phyloP scores from a whole-genome alignment of 2,113 vertebrate species.

The Cathartes aura region DNA sequence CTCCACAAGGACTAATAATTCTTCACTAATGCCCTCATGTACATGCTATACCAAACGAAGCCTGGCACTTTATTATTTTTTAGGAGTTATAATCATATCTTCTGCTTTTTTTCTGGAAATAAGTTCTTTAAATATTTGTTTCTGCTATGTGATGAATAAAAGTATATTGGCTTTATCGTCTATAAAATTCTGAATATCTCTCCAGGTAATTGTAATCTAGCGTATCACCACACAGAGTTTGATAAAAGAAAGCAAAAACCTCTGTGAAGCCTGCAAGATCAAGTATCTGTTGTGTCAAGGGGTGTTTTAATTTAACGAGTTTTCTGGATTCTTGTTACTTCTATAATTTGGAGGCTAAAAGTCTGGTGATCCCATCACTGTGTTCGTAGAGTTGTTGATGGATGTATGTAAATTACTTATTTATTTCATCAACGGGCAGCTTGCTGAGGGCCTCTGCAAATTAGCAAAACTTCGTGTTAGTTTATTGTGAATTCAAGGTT shows the following conservation, averaged over 20 bases:
- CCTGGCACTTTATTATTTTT: neutral
- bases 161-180: neutral
- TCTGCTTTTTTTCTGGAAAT: neutral
- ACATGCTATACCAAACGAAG: neutral
- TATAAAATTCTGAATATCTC: neutral
- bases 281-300: neutral
- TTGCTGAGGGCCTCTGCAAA: neutral
- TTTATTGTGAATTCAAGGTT: neutral
- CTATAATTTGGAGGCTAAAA: neutral
- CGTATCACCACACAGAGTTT: neutral
- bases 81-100: neutral
- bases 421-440: neutral
- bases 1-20: neutral
- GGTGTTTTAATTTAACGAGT: neutral
- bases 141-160: neutral
- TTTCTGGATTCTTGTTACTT: neutral
- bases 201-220: neutral
- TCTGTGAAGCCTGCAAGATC: neutral
- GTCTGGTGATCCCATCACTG: neutral
- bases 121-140: neutral
- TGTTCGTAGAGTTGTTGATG: neutral
- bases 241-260: neutral
- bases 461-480: neutral
- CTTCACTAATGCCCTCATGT: neutral
- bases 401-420: neutral